phyloP scores from a whole-genome alignment of 1,140 invertebrate species.

The Drosophila fuyamai region DNA sequence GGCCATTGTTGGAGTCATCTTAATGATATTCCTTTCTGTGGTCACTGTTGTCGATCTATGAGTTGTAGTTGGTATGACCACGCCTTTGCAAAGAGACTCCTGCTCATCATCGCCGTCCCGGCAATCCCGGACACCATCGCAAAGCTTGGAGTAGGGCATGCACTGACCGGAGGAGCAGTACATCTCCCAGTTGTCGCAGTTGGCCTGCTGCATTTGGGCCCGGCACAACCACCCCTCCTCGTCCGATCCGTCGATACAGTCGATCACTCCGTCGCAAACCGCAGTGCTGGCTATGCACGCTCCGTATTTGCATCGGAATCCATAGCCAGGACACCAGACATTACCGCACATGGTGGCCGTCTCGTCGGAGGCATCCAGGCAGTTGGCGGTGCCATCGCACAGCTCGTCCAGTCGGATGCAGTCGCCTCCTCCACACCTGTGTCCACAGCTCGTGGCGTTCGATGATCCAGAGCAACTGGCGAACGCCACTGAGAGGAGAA shows the following conservation, averaged over 20 bases:
- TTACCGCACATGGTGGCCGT: slow-evolving; percentile 85
- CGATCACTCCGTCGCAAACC: slow-evolving; percentile 86
- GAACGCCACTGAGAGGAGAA: slow-evolving; percentile 8
- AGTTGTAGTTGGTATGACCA: neutral
- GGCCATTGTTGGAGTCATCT: neutral
- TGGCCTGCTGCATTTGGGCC: slow-evolving; percentile 42
- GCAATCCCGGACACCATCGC: slow-evolving; percentile 35
- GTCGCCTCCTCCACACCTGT: slow-evolving; percentile 32
- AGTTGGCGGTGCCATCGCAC: slow-evolving; percentile 86
- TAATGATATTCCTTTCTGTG: neutral
- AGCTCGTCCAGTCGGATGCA: slow-evolving; percentile 54
- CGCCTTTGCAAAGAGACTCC: slow-evolving; percentile 22
- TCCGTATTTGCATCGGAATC: slow-evolving; percentile 87
- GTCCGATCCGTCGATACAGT: slow-evolving; percentile 90
- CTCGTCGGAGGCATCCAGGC: slow-evolving; percentile 87
- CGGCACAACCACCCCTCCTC: slow-evolving; percentile 47
- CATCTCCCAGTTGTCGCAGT: slow-evolving; percentile 48
- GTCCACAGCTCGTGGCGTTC: slow-evolving; percentile 10
- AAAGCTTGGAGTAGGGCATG: slow-evolving; percentile 37
- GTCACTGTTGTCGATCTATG: neutral
- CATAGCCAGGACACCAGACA: slow-evolving; percentile 81
- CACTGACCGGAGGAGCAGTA: slow-evolving; percentile 45
- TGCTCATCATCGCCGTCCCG: slow-evolving; percentile 34
- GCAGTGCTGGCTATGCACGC: slow-evolving; percentile 86
- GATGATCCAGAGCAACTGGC: neutral